Evolutionary conservation across 2,797 vertebrate species (phyloP).

Genomic region (Champsocephalus gunnari): DNA sequence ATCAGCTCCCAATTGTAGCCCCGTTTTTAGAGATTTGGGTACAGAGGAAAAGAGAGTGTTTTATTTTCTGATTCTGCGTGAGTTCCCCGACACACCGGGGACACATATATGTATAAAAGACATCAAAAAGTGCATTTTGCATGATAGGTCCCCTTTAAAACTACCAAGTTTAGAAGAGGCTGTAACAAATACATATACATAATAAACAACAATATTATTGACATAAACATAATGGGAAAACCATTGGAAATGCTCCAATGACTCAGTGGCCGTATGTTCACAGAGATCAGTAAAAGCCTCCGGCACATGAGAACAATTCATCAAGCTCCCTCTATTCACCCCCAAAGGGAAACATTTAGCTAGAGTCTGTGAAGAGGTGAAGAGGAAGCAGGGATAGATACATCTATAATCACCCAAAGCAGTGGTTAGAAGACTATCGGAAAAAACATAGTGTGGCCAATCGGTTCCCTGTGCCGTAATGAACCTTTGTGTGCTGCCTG

Average conservation of each 20-base stretch:
- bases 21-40: too few relatives aligned
- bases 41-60: too few relatives aligned
- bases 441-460: slow-evolving; percentile 59
- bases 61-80: too few relatives aligned
- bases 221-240: slow-evolving; percentile 32
- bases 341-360: slow-evolving; percentile 69
- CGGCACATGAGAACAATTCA: slow-evolving; percentile 38
- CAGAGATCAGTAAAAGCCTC: slow-evolving; percentile 46
- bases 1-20: too few relatives aligned
- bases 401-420: slow-evolving; percentile 73
- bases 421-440: slow-evolving; percentile 50
- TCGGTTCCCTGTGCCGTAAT: slow-evolving; percentile 52
- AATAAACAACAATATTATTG: slow-evolving; percentile 48
- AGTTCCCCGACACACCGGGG: too few relatives aligned
- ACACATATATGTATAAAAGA: too few relatives aligned
- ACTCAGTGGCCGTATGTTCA: slow-evolving; percentile 25
- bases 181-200: slow-evolving; percentile 20
- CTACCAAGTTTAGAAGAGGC: slow-evolving; percentile 8
- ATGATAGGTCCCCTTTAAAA: neutral
- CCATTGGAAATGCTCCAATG: slow-evolving; percentile 26
- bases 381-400: slow-evolving; percentile 67
- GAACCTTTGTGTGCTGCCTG: slow-evolving; percentile 52
- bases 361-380: slow-evolving; percentile 57
- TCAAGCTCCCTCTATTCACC: slow-evolving; percentile 40
- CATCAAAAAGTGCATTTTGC: too few relatives aligned